Percentiles rank a stretch among this genome's conserved stretches.
Evolutionary conservation across 2,797 vertebrate genomes (phyloP).

Genomic region (Pseudotriccus pelzelni): DNA sequence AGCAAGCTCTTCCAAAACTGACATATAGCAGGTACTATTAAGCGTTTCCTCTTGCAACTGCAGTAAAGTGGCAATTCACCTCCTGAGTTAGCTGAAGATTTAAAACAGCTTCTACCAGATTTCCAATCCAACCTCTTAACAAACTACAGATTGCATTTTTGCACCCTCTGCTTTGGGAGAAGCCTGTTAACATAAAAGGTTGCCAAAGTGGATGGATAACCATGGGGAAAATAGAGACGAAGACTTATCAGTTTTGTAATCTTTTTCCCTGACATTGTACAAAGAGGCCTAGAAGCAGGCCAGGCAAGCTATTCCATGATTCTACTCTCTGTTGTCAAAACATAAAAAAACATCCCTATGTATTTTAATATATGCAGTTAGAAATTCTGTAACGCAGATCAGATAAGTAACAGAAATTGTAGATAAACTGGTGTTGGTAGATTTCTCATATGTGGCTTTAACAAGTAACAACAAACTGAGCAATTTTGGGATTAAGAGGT

Average conservation of each 20-base stretch:
- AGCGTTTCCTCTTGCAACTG: neutral
- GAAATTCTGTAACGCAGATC: neutral
- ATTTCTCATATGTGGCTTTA: neutral
- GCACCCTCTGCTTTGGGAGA: neutral
- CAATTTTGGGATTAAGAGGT: neutral
- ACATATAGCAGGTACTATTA: fast-evolving
- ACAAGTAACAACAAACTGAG: neutral
- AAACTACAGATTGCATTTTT: neutral
- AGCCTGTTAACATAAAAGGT: neutral
- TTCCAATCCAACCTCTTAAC: neutral
- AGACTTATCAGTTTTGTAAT: neutral
- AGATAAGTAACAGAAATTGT: neutral
- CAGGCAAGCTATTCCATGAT: neutral
- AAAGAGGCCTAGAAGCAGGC: neutral
- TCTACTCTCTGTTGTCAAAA: neutral
- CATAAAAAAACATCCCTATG: neutral
- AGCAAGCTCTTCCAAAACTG: neutral
- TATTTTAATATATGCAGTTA: neutral
- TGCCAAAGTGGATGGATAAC: neutral
- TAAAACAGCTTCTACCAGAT: neutral
- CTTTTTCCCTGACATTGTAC: neutral
- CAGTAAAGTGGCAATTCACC: neutral
- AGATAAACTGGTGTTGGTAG: neutral
- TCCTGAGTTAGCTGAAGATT: neutral
- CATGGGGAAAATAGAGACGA: neutral